Evolutionary conservation across 2,888 invertebrate genomes (phyloP), one percentile per base, ranked within the genome.

Genomic region (Linnaemya vulpina): DNA sequence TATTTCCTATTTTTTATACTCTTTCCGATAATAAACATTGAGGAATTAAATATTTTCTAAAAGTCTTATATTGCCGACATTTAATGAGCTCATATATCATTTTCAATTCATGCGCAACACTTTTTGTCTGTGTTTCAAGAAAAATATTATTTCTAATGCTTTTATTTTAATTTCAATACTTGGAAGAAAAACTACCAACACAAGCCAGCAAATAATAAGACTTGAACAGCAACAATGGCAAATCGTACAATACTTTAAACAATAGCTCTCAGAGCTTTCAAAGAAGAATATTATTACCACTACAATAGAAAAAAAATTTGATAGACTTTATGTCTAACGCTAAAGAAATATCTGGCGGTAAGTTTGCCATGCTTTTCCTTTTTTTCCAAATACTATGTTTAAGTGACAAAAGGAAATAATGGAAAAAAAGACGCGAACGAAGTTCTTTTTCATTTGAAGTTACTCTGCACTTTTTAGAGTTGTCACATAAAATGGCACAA

Each of bases 71-170:
- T 40, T 84, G 81, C 71, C 78, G 83, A 70, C 81, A 82, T 63
- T 76, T 73, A 79, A 84, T 82, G 82, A 68, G 76, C 76, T 84
- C 86, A 86, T 84, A 84, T 84, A 77, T 86, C 86, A 84, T 77
- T 86, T 86, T 80, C 73, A 84, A 86, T 86, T 83, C 84, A 84
- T 76, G 75, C 60, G 67, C 51, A 79, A 83, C 83, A 71, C 63
- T 82, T 74, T 77, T 67, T 79, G 35, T 76, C 17, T 35, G 5
- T 38, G 22, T 46, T 53, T n/a, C n/a, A 17, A 17, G 65, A 46
- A 55, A 46, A 53, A 51, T 30, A 38, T 35, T 53, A 68, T 43
- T 71, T 20, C 25, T 67, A 49, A 68, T 77, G 46, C 38, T 68
- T 68, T 77, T 77, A 53, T 58, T 63, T 17, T 25, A 62, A 11